Conservation (phyloP, 2,888 invertebrate genomes). For the Zygaena filipendulae region DNA sequence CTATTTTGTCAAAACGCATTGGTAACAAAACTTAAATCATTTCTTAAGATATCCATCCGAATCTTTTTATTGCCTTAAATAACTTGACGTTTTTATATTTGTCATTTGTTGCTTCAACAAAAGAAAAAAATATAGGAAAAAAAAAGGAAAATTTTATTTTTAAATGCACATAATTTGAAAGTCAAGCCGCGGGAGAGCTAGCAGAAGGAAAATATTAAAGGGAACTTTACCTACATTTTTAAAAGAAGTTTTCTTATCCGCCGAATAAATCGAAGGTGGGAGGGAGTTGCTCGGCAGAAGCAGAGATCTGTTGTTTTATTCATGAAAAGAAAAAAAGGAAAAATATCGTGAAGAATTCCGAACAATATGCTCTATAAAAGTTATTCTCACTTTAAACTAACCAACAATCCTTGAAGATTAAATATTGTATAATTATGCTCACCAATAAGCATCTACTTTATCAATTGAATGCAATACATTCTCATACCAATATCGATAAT, state of each 20-base stretch:
- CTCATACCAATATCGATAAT: too few species aligned
- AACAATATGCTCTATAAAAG: conserved; percentile 29
- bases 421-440: too few species aligned
- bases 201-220: conserved; percentile 63
- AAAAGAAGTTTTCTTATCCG: conserved; percentile 64
- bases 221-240: conserved; percentile 62
- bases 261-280: conserved; percentile 66
- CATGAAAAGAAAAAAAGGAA: conserved; percentile 60
- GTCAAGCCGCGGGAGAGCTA: conserved; percentile 45
- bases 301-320: conserved; percentile 67
- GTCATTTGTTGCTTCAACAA: too few species aligned
- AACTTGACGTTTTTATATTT: too few species aligned
- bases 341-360: conserved; percentile 39
- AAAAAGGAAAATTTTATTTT: conserved; percentile 43
- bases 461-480: too few species aligned
- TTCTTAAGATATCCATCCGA: too few species aligned
- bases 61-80: too few species aligned
- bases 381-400: conserved; percentile 25
- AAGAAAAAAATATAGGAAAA: too few species aligned
- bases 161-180: conserved; percentile 56
- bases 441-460: too few species aligned
- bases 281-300: conserved; percentile 55
- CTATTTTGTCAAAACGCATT: too few species aligned
- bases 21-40: too few species aligned
- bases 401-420: too few species aligned